These are phyloP conservation scores for Eupithecia insigniata DNA, from an alignment of 2,888 invertebrate genomes.

Conservation along the genomic window DNA sequence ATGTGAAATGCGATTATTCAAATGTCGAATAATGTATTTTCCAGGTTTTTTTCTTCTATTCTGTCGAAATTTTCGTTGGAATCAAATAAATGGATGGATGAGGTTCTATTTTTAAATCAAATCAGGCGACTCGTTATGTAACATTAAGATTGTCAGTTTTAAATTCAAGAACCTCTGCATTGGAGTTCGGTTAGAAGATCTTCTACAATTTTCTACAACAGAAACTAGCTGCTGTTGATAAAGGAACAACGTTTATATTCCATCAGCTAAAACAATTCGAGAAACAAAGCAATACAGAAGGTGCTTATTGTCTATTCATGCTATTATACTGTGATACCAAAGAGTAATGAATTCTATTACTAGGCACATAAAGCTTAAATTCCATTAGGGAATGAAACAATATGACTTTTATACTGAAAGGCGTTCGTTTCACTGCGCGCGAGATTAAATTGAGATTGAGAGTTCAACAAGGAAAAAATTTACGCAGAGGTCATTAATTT, in stretches of 20 bases:
- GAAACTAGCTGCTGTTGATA: not conserved
- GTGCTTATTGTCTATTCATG: conserved; percentile 11
- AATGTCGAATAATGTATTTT: no score
- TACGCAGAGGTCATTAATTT: not conserved
- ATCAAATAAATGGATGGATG: no score
- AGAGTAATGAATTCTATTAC: conserved; percentile 1
- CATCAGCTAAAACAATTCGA: conserved; percentile 2
- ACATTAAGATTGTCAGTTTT: not conserved
- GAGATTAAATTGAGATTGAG: no score
- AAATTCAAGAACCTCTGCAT: not conserved
- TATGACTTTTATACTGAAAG: not conserved
- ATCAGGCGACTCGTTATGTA: not conserved
- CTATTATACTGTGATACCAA: conserved; percentile 5
- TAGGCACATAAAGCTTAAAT: not conserved
- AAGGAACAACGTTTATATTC: not conserved
- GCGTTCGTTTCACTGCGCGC: not conserved
- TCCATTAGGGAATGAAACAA: not conserved
- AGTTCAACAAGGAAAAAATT: not conserved
- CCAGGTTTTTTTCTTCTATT: no score
- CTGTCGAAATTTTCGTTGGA: no score
- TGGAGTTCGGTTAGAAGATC: not conserved
- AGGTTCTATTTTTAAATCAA: no score
- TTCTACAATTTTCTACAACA: not conserved
- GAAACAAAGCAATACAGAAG: conserved; percentile 7
- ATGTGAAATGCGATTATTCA: no score